Conservation (phyloP, 2,113 vertebrate species). For the Xenopus borealis region DNA sequence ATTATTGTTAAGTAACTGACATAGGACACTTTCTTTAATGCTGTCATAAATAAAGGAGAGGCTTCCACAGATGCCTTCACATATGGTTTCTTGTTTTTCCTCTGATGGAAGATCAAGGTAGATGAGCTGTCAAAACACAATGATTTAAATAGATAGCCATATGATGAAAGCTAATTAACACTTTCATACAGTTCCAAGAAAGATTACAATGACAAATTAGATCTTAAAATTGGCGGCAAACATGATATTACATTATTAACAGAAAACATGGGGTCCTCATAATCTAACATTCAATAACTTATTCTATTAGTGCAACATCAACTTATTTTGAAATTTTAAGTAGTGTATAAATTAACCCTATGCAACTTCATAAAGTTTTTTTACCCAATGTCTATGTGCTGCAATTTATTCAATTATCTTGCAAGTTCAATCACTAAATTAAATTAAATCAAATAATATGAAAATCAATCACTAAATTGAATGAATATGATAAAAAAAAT, state of each 20-base stretch:
- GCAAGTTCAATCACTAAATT: too few relatives aligned
- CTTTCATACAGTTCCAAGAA: constrained; percentile 65
- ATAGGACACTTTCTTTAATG: constrained; percentile 74
- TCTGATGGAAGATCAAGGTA: constrained; percentile 66
- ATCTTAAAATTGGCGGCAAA: neutral
- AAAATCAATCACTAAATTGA: too few relatives aligned
- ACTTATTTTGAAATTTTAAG: neutral
- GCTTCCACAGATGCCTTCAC: constrained; percentile 74
- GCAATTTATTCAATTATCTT: too few relatives aligned
- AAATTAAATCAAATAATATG: too few relatives aligned
- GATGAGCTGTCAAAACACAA: constrained; percentile 76
- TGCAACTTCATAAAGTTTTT: too few relatives aligned
- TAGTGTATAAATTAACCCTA: neutral
- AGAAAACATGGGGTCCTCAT: neutral
- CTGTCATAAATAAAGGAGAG: constrained; percentile 75
- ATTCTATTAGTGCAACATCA: neutral
- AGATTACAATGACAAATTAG: constrained; percentile 26
- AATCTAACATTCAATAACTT: neutral
- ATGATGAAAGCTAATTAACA: constrained; percentile 68
- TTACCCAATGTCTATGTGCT: too few relatives aligned
- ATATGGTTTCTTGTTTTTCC: constrained; percentile 78
- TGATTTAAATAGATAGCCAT: constrained; percentile 75
- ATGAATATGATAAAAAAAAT: too few relatives aligned
- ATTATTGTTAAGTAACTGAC: constrained; percentile 79
- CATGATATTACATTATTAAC: neutral